Evolutionary conservation across 2,888 invertebrate species (phyloP).

Genomic region (Acronicta aceris): DNA sequence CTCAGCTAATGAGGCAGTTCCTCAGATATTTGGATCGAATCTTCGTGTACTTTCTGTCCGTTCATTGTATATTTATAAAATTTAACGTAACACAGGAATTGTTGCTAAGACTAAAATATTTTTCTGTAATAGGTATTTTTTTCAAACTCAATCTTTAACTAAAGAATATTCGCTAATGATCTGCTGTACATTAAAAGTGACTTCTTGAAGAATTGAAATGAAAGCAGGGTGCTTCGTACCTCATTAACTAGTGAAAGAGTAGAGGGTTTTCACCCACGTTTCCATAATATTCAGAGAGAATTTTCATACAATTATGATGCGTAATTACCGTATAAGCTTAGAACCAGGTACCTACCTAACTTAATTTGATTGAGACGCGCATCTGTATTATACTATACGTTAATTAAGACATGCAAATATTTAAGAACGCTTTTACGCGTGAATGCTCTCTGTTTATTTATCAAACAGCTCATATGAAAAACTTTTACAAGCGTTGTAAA

Average conservation of each 20-base stretch:
- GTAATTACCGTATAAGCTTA: conserved; percentile 51
- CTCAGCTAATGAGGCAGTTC: no score
- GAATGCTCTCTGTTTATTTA: conserved; percentile 29
- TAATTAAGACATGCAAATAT: conserved; percentile 62
- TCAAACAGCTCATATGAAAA: conserved; percentile 1
- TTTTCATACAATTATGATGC: conserved; percentile 30
- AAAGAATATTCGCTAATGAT: conserved; percentile 28
- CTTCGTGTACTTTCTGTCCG: no score
- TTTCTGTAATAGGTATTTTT: no score
- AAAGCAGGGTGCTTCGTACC: conserved; percentile 15
- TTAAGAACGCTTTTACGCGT: conserved; percentile 48
- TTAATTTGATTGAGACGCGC: conserved; percentile 57
- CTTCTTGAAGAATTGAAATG: conserved; percentile 10
- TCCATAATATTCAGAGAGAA: conserved; percentile 30
- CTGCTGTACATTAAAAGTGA: conserved; percentile 1
- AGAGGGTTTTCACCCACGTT: conserved; percentile 28
- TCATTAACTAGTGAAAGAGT: conserved; percentile 40
- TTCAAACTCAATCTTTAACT: background rate
- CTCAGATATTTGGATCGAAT: no score
- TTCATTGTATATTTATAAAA: no score
- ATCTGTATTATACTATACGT: conserved; percentile 34
- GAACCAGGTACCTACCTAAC: conserved; percentile 56
- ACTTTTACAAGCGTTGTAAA: conserved; percentile 10
- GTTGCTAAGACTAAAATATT: no score
- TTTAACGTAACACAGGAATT: no score